phyloP scores from a whole-genome alignment of 2,888 invertebrate genomes.

The Pristionchus maxplancki region DNA sequence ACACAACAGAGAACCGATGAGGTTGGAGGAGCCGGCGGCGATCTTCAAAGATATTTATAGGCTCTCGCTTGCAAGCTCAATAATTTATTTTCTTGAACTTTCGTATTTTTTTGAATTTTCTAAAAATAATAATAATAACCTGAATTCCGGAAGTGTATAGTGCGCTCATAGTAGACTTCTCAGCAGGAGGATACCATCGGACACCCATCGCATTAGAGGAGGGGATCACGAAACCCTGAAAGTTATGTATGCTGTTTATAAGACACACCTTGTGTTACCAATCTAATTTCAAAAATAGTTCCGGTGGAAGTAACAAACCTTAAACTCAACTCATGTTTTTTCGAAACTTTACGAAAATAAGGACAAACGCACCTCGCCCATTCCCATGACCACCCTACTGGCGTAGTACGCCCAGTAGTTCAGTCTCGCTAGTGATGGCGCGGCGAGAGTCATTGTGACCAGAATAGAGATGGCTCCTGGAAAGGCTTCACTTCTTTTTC shows the following conservation, averaged over 20 bases:
- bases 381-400: slow-evolving; percentile 64
- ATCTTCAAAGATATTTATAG: neutral
- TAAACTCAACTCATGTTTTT: too few relatives aligned
- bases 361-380: slow-evolving; percentile 61
- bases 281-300: too few relatives aligned
- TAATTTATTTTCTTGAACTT: neutral
- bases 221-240: slow-evolving; percentile 66
- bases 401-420: slow-evolving; percentile 61
- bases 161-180: slow-evolving; percentile 65
- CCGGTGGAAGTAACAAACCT: too few relatives aligned
- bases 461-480: slow-evolving; percentile 52
- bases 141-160: slow-evolving; percentile 71
- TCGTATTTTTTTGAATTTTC: too few relatives aligned
- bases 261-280: neutral
- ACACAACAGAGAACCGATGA: neutral
- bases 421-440: slow-evolving; percentile 62
- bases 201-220: slow-evolving; percentile 58
- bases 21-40: slow-evolving; percentile 4
- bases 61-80: too few relatives aligned
- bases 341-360: neutral
- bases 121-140: slow-evolving; percentile 6
- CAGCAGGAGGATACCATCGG: slow-evolving; percentile 68
- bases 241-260: neutral
- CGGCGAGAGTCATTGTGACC: slow-evolving; percentile 56
- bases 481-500: neutral